Conservation (phyloP, 2,797 vertebrate genomes). For the Gambelia wislizenii region DNA sequence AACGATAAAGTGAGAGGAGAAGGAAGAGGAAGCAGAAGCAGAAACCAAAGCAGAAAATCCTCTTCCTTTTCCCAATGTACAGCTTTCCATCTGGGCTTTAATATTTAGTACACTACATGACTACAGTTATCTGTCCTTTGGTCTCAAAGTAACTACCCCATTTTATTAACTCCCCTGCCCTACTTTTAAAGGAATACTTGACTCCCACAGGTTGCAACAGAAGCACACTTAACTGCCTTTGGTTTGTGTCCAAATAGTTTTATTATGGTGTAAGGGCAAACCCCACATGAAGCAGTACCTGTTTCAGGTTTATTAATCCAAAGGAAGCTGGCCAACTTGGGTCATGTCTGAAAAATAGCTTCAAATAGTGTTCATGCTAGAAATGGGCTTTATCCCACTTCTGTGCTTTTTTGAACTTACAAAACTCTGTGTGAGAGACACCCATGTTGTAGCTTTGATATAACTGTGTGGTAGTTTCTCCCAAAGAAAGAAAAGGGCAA, state of each 20-base stretch:
- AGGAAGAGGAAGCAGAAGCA: neutral
- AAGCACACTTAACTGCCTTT: neutral
- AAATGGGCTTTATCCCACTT: neutral
- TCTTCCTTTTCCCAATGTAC: neutral
- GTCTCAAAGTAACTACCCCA: neutral
- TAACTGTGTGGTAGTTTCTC: neutral
- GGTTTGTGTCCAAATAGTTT: neutral
- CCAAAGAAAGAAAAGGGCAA: neutral
- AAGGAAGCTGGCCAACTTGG: neutral
- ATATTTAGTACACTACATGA: neutral
- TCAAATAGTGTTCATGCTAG: slow-evolving; percentile 6
- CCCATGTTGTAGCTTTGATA: slow-evolving; percentile 4
- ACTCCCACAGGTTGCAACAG: neutral
- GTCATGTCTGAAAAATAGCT: slow-evolving; percentile 18
- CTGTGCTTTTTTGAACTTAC: slow-evolving; percentile 4
- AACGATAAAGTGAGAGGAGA: neutral
- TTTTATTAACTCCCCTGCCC: neutral
- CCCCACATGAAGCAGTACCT: neutral
- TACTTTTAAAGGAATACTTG: neutral
- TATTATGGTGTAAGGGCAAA: slow-evolving; percentile 6
- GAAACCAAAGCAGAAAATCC: neutral
- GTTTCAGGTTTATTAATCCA: slow-evolving; percentile 3
- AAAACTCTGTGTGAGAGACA: neutral
- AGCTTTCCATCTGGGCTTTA: neutral
- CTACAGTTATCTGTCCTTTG: neutral